Evolutionary conservation across 2,888 invertebrate species (phyloP).

Genomic region (Formica aserva): DNA sequence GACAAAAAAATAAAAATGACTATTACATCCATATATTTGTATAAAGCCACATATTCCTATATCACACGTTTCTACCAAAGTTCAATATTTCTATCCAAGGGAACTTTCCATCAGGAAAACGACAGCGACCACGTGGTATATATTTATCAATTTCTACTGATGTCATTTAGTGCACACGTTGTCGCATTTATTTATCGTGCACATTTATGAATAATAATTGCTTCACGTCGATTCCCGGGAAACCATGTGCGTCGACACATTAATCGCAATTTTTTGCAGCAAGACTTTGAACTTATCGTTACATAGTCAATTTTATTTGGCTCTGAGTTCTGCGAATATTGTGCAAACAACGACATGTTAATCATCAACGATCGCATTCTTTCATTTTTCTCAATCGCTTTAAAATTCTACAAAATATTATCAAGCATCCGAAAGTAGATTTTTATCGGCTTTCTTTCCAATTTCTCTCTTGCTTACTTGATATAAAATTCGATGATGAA

Average conservation of each 20-base stretch:
- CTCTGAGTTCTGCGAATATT: neutral
- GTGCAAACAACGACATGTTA: neutral
- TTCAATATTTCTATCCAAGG: neutral
- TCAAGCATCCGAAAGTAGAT: neutral
- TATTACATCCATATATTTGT: neutral
- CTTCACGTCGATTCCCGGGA: conserved; percentile 31
- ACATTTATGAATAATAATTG: conserved; percentile 25
- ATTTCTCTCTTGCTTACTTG: neutral
- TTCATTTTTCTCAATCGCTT: neutral
- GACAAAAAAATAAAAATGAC: neutral
- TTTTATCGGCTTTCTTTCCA: neutral
- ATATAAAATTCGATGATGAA: neutral
- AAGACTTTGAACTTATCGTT: conserved; percentile 48
- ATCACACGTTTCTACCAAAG: neutral
- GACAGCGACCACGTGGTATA: neutral
- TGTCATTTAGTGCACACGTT: conserved; percentile 11
- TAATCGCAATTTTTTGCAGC: conserved; percentile 24
- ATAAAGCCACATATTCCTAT: neutral
- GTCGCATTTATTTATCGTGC: conserved; percentile 19
- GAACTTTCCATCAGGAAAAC: conserved; percentile 6
- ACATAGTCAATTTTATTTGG: neutral
- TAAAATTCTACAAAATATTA: neutral
- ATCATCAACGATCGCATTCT: neutral
- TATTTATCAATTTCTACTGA: conserved; percentile 25
- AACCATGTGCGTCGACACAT: neutral